Conservation (phyloP, 2,113 vertebrate genomes). For the Telmatochromis sp. region DNA sequence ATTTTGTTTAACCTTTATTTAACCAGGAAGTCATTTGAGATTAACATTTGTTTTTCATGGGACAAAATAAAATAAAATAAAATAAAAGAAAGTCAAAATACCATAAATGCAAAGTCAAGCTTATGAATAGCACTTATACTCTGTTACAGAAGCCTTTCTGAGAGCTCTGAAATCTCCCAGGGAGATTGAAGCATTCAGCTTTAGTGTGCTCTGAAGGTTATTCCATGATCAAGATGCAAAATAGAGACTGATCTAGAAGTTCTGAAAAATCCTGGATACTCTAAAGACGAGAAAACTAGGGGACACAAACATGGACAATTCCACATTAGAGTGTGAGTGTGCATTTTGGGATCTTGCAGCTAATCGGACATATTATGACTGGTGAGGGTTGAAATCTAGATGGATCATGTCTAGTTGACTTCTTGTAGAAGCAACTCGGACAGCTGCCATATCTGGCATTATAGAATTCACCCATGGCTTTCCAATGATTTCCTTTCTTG, state of each 20-base stretch:
- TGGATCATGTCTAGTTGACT: not conserved
- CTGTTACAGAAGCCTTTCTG: accelerated
- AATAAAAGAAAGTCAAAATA: not conserved
- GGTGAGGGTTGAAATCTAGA: not conserved
- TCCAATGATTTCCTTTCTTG: not conserved
- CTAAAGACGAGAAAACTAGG: not conserved
- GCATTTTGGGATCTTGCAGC: not conserved
- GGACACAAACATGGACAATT: accelerated
- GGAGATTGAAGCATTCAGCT: accelerated
- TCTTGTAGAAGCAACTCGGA: not conserved
- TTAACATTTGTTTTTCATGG: not conserved
- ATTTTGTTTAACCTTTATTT: not conserved
- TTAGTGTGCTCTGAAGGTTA: not conserved
- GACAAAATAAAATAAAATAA: not conserved
- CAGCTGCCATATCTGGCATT: not conserved
- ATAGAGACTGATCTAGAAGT: not conserved
- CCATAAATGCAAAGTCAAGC: not conserved
- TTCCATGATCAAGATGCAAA: not conserved
- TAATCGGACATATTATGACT: accelerated
- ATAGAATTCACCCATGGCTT: not conserved
- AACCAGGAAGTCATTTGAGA: not conserved
- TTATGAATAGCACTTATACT: not conserved
- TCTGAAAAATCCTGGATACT: not conserved
- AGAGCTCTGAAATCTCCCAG: not conserved
- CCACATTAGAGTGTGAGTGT: not conserved